A percentile compares a stretch with the other conserved stretches of the same genome.
phyloP scores from a whole-genome alignment of 2,113 vertebrate species.

The Nesogale talazaci region DNA sequence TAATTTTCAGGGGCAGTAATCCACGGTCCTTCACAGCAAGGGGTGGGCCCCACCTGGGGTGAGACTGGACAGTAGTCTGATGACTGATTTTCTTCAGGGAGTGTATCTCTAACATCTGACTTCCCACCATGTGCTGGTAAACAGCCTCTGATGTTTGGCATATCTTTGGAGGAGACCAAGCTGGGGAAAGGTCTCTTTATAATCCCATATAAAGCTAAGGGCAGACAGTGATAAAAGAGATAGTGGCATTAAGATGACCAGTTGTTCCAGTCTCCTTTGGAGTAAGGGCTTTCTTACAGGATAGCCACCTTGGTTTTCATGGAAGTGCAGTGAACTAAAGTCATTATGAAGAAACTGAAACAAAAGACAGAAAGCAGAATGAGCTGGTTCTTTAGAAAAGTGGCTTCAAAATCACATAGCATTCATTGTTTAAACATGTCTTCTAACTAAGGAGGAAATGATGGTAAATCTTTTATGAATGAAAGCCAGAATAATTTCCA shows the following conservation, averaged over 20 bases:
- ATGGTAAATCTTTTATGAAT: conserved; percentile 37
- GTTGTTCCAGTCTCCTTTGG: background rate
- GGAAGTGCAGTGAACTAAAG: background rate
- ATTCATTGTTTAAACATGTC: conserved; percentile 49
- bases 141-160: no score
- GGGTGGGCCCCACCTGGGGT: no score
- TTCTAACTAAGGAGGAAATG: conserved; percentile 25
- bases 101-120: no score
- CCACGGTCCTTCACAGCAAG: no score
- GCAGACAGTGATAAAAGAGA: background rate
- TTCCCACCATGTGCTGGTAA: no score
- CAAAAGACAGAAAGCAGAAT: background rate
- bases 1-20: no score
- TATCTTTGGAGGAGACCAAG: no score
- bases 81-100: no score
- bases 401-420: conserved; percentile 36
- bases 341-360: conserved; percentile 37
- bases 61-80: no score
- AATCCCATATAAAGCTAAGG: no score
- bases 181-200: no score
- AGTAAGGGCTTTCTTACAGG: background rate
- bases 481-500: conserved; percentile 20
- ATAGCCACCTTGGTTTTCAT: background rate
- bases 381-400: background rate
- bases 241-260: background rate